Percentiles rank a stretch among this genome's conserved stretches.
phyloP scores from a whole-genome alignment of 2,113 vertebrate species.

The Sinocyclocheilus maitianheensis region DNA sequence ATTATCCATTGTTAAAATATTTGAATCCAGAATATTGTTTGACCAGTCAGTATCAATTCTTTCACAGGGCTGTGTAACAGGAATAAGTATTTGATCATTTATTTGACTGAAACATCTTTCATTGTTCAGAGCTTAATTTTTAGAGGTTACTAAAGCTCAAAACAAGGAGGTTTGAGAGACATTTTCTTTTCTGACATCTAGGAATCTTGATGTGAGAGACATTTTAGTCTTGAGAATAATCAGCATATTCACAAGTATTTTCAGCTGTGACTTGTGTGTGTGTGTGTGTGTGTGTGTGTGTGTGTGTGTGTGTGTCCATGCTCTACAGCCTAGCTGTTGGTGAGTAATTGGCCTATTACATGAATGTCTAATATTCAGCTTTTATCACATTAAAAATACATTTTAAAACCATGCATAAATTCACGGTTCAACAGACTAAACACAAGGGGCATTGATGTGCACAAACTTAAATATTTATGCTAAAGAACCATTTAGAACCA shows the following conservation, averaged over 20 bases:
- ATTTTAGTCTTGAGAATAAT: not conserved
- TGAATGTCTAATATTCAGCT: not conserved
- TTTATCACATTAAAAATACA: not conserved
- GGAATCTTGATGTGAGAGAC: too few species aligned
- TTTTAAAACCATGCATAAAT: not conserved
- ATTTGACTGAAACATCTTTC: not conserved
- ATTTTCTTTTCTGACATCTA: too few species aligned
- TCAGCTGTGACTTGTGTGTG: not conserved
- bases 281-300: not conserved
- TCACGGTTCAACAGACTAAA: conserved; percentile 40
- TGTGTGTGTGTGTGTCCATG: not conserved
- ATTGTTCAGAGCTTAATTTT: not conserved
- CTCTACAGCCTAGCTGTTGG: not conserved
- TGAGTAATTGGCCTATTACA: not conserved
- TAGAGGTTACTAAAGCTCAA: not conserved
- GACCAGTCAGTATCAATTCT: not conserved
- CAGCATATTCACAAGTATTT: not conserved
- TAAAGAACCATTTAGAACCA: not conserved
- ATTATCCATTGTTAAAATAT: not conserved
- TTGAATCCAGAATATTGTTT: not conserved
- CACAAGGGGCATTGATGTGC: conserved; percentile 25
- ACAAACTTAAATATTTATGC: conserved; percentile 41
- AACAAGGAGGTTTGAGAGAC: too few species aligned
- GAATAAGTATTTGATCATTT: not conserved
- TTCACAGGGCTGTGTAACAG: not conserved